Percentiles rank a stretch among this genome's conserved stretches.
Evolutionary conservation across 2,113 vertebrate species (phyloP).

Genomic region (Hyperopisus bebe): DNA sequence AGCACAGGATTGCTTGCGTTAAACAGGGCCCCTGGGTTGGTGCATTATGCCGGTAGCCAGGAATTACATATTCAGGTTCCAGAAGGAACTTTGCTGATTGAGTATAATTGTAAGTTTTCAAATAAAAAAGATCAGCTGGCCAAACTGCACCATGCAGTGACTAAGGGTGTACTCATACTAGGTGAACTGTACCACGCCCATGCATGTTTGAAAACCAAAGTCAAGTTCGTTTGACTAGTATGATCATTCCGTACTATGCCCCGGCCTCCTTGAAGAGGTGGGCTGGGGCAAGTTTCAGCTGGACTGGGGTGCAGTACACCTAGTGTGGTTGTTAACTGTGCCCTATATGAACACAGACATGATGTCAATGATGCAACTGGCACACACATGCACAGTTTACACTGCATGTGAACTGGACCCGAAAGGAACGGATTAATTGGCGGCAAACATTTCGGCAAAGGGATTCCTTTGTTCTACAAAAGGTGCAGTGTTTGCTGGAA

Average conservation of each 20-base stretch:
- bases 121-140: not conserved
- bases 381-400: not conserved
- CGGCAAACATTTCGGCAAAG: not conserved
- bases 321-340: not conserved
- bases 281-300: not conserved
- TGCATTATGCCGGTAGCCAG: not conserved
- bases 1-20: not conserved
- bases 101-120: not conserved
- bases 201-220: too few species aligned
- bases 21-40: not conserved
- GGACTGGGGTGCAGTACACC: not conserved
- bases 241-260: too few species aligned
- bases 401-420: not conserved
- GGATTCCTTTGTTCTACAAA: not conserved
- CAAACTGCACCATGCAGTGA: not conserved
- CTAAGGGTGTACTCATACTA: not conserved
- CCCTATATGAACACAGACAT: not conserved
- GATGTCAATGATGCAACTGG: not conserved
- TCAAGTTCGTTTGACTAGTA: too few species aligned
- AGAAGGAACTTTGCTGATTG: not conserved
- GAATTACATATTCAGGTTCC: not conserved
- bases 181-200: too few species aligned
- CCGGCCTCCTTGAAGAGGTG: too few species aligned
- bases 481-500: not conserved
- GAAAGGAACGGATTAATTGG: not conserved